phyloP scores from a whole-genome alignment of 2,113 vertebrate genomes.

The Bos indicus region DNA sequence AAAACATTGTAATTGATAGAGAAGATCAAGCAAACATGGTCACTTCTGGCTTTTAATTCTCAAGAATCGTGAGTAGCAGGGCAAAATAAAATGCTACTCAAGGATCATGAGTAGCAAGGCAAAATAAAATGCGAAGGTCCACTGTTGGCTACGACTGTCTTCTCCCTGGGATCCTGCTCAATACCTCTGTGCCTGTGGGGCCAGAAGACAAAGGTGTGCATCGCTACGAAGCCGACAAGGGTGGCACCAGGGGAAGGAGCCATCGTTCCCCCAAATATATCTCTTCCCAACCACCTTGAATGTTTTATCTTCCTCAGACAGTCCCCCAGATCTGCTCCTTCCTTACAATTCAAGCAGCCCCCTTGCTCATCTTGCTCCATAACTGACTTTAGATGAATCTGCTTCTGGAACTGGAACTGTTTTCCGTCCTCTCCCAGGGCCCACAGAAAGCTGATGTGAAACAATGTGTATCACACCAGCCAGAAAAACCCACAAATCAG shows the following conservation, averaged over 20 bases:
- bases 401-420: not conserved
- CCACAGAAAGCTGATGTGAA: not conserved
- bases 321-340: not conserved
- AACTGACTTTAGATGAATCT: not conserved
- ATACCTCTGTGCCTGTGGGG: rapidly evolving
- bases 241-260: not conserved
- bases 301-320: not conserved
- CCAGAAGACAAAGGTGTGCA: not conserved
- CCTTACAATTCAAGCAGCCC: not conserved
- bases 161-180: not conserved
- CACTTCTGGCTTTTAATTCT: not conserved
- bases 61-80: not conserved
- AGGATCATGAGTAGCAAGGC: not conserved
- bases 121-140: rapidly evolving
- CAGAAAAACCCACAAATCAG: slow-evolving; percentile 6
- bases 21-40: not conserved
- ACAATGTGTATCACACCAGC: not conserved
- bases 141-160: rapidly evolving
- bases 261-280: not conserved
- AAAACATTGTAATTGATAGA: not conserved
- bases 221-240: rapidly evolving
- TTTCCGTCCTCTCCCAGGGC: not conserved
- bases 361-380: too few species aligned
- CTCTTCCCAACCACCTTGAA: not conserved
- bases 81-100: not conserved